These are phyloP conservation scores for Eutrigla gurnardus DNA, from an alignment of 2,797 vertebrate genomes.

Conservation along the genomic window DNA sequence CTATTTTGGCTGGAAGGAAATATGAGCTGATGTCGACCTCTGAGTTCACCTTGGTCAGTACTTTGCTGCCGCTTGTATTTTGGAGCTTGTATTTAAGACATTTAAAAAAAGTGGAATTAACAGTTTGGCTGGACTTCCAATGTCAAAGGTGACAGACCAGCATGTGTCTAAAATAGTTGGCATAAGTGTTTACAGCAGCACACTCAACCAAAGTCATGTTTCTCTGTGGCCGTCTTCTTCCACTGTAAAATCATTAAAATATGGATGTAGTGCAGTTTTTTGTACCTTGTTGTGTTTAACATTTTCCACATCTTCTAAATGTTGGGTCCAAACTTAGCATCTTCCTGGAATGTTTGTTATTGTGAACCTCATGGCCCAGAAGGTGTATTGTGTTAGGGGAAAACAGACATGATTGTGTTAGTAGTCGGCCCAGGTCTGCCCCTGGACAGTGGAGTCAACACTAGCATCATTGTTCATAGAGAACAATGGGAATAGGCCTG, in stretches of 20 bases:
- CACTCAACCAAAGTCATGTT: neutral
- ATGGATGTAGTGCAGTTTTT: neutral
- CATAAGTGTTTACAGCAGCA: neutral
- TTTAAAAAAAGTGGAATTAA: neutral
- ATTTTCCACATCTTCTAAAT: neutral
- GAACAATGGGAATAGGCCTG: constrained; percentile 69
- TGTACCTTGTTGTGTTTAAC: neutral
- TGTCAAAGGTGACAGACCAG: constrained; percentile 23
- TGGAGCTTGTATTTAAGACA: neutral
- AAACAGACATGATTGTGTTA: constrained; percentile 51
- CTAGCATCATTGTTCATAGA: constrained; percentile 65
- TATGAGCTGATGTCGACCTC: constrained; percentile 41
- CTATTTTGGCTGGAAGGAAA: constrained; percentile 66
- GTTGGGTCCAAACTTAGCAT: neutral
- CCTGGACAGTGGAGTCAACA: constrained; percentile 65
- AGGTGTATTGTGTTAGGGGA: constrained; percentile 37
- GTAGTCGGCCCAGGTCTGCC: constrained; percentile 40
- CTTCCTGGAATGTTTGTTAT: constrained; percentile 16
- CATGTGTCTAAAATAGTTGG: neutral
- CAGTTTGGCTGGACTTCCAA: neutral
- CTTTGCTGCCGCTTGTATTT: neutral
- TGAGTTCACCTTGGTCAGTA: constrained; percentile 39
- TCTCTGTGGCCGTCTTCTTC: neutral
- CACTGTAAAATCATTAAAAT: neutral
- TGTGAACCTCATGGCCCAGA: constrained; percentile 18